A percentile compares a stretch with the other conserved stretches of the same genome.
Conservation (phyloP, 2,797 vertebrate genomes). For the Notamacropus eugenii region DNA sequence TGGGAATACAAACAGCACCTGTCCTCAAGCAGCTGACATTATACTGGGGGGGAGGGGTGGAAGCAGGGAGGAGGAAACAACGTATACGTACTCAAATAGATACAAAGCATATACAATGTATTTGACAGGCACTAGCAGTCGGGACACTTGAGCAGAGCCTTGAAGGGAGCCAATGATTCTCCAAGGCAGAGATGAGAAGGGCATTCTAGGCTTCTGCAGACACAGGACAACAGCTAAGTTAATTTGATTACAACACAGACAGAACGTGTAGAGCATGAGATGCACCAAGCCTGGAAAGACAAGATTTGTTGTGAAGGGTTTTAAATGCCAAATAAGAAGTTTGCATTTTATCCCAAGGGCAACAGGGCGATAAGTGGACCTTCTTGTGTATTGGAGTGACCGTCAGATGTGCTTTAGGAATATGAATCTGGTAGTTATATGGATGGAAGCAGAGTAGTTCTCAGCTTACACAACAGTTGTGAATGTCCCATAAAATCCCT, state of each 20-base stretch:
- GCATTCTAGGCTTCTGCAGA: background rate
- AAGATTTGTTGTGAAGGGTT: too few relatives aligned
- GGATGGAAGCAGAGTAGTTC: background rate
- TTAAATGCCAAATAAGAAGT: too few relatives aligned
- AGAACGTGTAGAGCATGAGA: too few relatives aligned
- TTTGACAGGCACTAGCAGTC: background rate
- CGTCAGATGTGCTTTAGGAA: background rate
- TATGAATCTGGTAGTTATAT: background rate
- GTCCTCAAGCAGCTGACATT: background rate
- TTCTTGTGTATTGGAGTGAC: too few relatives aligned
- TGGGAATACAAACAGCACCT: background rate
- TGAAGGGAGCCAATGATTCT: background rate
- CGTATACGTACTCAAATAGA: background rate
- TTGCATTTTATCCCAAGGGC: too few relatives aligned
- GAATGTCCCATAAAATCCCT: background rate
- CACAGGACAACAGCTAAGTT: background rate
- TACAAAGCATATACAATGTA: background rate
- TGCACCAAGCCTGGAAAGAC: too few relatives aligned
- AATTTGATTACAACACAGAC: too few relatives aligned
- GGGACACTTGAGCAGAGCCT: background rate
- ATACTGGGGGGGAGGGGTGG: too few relatives aligned
- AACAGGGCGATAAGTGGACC: too few relatives aligned
- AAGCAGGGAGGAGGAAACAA: background rate
- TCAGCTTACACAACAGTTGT: background rate
- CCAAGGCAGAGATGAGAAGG: background rate